A percentile compares a stretch with the other conserved stretches of the same genome.
Conservation (phyloP, 2,888 invertebrate genomes). For the Lycocerus yunnanus region DNA sequence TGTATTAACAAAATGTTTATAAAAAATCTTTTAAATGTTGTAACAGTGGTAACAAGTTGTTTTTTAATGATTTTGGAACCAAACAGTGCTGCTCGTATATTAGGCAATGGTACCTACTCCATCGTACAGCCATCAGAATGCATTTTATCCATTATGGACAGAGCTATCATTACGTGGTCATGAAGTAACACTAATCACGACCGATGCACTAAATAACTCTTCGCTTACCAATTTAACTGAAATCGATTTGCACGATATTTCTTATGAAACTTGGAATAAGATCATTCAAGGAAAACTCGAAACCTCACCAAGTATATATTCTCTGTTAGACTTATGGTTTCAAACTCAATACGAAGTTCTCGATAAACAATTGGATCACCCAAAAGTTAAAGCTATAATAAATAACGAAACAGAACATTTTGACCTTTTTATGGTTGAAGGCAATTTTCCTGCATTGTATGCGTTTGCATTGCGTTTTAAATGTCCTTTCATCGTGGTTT, state of each 20-base stretch:
- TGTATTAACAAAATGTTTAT: too few relatives aligned
- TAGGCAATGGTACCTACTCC: too few relatives aligned
- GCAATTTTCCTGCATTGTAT: slow-evolving; percentile 39
- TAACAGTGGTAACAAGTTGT: too few relatives aligned
- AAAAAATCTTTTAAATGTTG: too few relatives aligned
- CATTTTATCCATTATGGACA: too few relatives aligned
- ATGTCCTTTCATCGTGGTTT: slow-evolving; percentile 46
- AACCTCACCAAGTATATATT: background rate
- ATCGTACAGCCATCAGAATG: too few relatives aligned
- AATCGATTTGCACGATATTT: background rate
- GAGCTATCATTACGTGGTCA: slow-evolving; percentile 31
- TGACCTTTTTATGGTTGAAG: slow-evolving; percentile 49
- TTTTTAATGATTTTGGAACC: too few relatives aligned
- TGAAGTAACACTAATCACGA: background rate
- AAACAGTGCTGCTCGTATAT: too few relatives aligned
- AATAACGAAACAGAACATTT: slow-evolving; percentile 43
- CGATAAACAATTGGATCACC: slow-evolving; percentile 22
- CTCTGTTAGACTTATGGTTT: background rate
- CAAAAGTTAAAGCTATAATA: too few relatives aligned
- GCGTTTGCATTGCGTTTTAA: slow-evolving; percentile 45
- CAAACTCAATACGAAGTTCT: background rate
- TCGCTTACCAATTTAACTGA: background rate
- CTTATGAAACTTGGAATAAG: background rate
- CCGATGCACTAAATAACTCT: background rate
- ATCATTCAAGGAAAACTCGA: background rate